These are phyloP conservation scores for Ploceus nigricollis DNA, from an alignment of 2,113 vertebrate species.

Conservation along the genomic window DNA sequence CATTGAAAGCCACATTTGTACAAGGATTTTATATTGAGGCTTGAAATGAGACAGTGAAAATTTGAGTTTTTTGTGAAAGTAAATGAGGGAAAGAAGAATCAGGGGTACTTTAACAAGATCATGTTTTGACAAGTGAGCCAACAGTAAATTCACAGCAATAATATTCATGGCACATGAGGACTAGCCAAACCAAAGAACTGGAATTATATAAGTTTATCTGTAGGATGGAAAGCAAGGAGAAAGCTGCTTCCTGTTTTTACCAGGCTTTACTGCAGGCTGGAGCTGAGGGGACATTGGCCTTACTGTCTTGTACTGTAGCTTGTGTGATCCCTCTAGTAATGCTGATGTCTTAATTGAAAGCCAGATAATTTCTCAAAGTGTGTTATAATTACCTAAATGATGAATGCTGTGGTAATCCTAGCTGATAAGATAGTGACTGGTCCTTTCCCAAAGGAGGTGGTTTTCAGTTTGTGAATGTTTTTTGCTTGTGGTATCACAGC, in stretches of 20 bases:
- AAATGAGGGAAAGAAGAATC: background rate
- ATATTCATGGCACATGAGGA: background rate
- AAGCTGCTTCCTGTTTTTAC: background rate
- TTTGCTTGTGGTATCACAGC: background rate
- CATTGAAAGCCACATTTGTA: background rate
- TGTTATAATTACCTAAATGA: background rate
- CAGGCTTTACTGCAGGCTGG: background rate
- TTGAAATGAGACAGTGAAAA: background rate
- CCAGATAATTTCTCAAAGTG: background rate
- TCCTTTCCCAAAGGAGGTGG: background rate
- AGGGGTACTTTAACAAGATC: background rate
- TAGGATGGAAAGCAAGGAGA: rapidly evolving
- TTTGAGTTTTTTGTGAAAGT: background rate
- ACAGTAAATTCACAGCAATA: background rate
- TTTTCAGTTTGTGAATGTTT: background rate
- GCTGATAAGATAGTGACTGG: background rate
- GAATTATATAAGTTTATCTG: background rate
- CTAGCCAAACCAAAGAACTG: background rate
- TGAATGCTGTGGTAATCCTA: background rate
- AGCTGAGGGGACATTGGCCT: background rate
- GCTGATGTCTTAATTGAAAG: background rate
- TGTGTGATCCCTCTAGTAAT: background rate
- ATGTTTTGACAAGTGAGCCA: background rate
- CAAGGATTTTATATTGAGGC: rapidly evolving
- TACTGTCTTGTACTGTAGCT: background rate